phyloP scores from a whole-genome alignment of 2,888 invertebrate species.

The Xylota sylvarum region DNA sequence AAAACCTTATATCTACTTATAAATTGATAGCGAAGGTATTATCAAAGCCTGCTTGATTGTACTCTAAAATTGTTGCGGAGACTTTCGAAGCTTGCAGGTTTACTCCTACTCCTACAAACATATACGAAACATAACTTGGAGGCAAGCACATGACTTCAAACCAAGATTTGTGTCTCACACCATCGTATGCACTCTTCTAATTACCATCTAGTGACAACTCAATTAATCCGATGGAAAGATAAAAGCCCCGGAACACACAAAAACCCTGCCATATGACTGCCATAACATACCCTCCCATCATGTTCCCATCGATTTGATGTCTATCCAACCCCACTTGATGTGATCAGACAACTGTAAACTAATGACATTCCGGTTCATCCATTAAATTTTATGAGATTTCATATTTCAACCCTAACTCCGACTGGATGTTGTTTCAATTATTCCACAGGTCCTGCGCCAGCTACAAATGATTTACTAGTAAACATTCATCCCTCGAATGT shows the following conservation, averaged over 20 bases:
- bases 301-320: constrained; percentile 45
- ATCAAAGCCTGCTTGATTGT: too few relatives aligned
- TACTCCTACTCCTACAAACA: too few relatives aligned
- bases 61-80: too few relatives aligned
- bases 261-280: constrained; percentile 46
- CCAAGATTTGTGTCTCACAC: background rate
- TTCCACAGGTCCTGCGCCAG: constrained; percentile 63
- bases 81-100: too few relatives aligned
- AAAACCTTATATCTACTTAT: too few relatives aligned
- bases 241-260: background rate
- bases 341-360: constrained; percentile 83
- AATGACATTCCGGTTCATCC: constrained; percentile 80
- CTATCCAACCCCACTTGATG: constrained; percentile 60
- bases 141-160: too few relatives aligned
- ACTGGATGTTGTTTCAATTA: constrained; percentile 72
- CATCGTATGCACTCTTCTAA: constrained; percentile 32
- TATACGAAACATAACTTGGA: too few relatives aligned
- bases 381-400: constrained; percentile 78
- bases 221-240: constrained; percentile 45
- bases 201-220: constrained; percentile 67
- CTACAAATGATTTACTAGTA: constrained; percentile 61
- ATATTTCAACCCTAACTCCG: constrained; percentile 71
- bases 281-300: constrained; percentile 25
- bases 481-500: constrained; percentile 49
- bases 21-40: too few relatives aligned